phyloP scores from a whole-genome alignment of 2,888 invertebrate genomes.

The Sthenelais limicola region DNA sequence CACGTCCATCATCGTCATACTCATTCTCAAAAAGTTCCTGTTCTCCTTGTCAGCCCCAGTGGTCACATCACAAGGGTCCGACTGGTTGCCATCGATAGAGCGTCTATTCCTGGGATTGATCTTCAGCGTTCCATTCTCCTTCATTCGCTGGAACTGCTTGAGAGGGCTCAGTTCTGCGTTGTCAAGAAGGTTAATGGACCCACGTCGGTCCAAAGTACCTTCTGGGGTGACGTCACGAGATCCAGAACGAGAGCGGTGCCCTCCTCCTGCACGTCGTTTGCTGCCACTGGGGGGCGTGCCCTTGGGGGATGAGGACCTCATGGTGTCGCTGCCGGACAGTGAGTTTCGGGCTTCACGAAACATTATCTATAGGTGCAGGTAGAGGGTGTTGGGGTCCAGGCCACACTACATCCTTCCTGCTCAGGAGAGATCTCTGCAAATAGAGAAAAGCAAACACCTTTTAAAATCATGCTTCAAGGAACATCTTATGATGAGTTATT shows the following conservation, averaged over 20 bases:
- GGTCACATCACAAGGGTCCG: slow-evolving; percentile 15
- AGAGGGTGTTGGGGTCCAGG: too few species aligned
- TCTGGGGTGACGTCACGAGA: slow-evolving; percentile 16
- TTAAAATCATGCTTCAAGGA: too few species aligned
- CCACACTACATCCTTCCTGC: too few species aligned
- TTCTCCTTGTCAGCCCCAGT: slow-evolving; percentile 3
- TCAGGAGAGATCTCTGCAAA: too few species aligned
- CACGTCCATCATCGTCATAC: slow-evolving; percentile 29
- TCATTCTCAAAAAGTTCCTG: slow-evolving; percentile 10
- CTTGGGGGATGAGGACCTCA: too few species aligned
- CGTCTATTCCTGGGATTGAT: slow-evolving; percentile 6
- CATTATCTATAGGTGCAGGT: too few species aligned
- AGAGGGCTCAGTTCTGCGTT: slow-evolving; percentile 25
- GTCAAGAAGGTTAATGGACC: slow-evolving; percentile 19
- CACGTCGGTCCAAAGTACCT: slow-evolving; percentile 1
- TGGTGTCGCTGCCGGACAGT: too few species aligned
- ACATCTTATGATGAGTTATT: too few species aligned
- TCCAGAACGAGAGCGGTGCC: not conserved
- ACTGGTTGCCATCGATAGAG: slow-evolving; percentile 16
- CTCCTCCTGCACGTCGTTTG: too few species aligned
- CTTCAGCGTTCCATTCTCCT: slow-evolving; percentile 26
- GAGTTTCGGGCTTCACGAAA: too few species aligned
- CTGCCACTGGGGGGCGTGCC: too few species aligned
- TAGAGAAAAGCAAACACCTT: too few species aligned
- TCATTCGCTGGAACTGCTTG: slow-evolving; percentile 40